Percentiles rank a stretch among this genome's conserved stretches.
phyloP scores from a whole-genome alignment of 2,113 vertebrate genomes.

The Sciurus niger region DNA sequence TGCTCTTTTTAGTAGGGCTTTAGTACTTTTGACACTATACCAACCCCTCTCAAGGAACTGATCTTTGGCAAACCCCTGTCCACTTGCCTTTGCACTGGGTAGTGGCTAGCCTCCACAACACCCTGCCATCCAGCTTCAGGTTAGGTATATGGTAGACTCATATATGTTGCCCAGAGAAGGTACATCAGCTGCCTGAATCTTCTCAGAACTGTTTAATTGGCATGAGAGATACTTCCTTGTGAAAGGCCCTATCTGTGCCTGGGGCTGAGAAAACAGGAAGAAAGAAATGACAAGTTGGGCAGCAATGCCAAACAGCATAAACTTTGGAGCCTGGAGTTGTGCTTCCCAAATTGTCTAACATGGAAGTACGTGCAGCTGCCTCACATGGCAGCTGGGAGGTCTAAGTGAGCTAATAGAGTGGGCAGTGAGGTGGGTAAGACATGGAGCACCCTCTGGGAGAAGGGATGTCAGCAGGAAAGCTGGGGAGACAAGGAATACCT shows the following conservation, averaged over 20 bases:
- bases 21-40: conserved; percentile 3
- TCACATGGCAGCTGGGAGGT: neutral
- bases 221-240: neutral
- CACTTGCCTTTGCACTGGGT: neutral
- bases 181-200: neutral
- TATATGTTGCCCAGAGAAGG: neutral
- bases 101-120: neutral
- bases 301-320: neutral
- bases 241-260: neutral
- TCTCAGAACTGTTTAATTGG: conserved; percentile 29
- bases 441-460: neutral
- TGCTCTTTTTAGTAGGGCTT: neutral
- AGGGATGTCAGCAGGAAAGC: neutral
- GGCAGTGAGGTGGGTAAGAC: neutral
- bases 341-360: neutral
- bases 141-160: neutral
- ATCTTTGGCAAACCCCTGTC: conserved; percentile 9
- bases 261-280: neutral
- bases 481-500: neutral
- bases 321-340: neutral
- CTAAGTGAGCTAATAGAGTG: neutral
- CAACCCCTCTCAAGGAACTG: neutral
- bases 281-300: neutral
- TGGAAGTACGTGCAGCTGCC: neutral
- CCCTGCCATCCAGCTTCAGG: neutral